Evolutionary conservation across 2,888 invertebrate genomes (phyloP).

Genomic region (Exocentrus adspersus): DNA sequence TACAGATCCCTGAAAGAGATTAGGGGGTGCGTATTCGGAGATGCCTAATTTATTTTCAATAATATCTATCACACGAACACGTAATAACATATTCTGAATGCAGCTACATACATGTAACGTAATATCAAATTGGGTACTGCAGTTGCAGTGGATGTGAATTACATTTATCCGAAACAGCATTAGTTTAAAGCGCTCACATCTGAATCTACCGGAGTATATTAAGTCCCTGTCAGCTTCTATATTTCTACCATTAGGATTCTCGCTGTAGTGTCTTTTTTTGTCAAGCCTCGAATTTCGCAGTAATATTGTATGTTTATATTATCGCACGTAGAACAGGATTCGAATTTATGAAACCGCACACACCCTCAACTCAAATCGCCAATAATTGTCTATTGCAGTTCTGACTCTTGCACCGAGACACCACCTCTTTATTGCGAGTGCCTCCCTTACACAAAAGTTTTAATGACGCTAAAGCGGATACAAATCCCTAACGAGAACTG

Average conservation of each 20-base stretch:
- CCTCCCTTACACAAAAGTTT: no score
- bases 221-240: background rate
- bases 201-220: background rate
- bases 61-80: background rate
- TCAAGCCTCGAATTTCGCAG: no score
- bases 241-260: background rate
- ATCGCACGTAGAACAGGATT: no score
- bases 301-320: no score
- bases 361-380: no score
- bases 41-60: constrained; percentile 1
- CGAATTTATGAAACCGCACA: no score
- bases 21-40: background rate
- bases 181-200: constrained; percentile 5
- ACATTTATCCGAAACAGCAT: background rate
- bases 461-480: no score
- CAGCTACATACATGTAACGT: background rate
- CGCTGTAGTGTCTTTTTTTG: background rate
- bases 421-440: no score
- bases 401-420: no score
- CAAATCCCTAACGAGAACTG: no score
- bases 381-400: no score
- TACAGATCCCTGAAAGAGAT: no score
- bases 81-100: background rate
- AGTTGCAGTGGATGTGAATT: background rate
- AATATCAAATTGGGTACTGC: background rate